Percentiles rank a stretch among this genome's conserved stretches.
These are phyloP conservation scores for Collichthys lucidus DNA, from an alignment of 2,113 vertebrate genomes.

Conservation along the genomic window DNA sequence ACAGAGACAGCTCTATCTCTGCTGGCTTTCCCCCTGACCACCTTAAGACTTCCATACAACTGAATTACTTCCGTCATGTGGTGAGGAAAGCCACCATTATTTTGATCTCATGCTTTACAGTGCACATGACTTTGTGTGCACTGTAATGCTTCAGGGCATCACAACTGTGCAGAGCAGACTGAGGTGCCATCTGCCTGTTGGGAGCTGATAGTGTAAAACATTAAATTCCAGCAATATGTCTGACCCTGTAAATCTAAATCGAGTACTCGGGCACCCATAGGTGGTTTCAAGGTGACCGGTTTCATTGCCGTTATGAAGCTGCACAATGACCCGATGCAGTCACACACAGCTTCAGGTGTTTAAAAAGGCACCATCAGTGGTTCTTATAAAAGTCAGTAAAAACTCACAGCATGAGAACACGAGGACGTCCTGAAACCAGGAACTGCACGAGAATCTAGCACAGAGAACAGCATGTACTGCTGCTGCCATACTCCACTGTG, in stretches of 20 bases:
- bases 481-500: neutral
- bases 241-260: neutral
- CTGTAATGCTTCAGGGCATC: neutral
- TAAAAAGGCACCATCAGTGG: neutral
- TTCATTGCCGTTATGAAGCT: neutral
- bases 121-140: too few species aligned
- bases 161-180: neutral
- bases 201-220: neutral
- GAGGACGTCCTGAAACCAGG: neutral
- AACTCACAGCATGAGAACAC: neutral
- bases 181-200: neutral
- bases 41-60: neutral
- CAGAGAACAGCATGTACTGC: slow-evolving; percentile 47
- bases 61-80: neutral
- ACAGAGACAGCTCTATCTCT: neutral
- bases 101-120: neutral
- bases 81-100: neutral
- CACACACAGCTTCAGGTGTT: neutral
- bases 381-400: slow-evolving; percentile 56
- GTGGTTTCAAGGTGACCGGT: slow-evolving; percentile 56
- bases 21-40: neutral
- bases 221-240: neutral
- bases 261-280: neutral
- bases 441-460: slow-evolving; percentile 15
- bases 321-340: neutral